Evolutionary conservation across 1,140 invertebrate species (phyloP).

Genomic region (Hydropsyche tenuis): DNA sequence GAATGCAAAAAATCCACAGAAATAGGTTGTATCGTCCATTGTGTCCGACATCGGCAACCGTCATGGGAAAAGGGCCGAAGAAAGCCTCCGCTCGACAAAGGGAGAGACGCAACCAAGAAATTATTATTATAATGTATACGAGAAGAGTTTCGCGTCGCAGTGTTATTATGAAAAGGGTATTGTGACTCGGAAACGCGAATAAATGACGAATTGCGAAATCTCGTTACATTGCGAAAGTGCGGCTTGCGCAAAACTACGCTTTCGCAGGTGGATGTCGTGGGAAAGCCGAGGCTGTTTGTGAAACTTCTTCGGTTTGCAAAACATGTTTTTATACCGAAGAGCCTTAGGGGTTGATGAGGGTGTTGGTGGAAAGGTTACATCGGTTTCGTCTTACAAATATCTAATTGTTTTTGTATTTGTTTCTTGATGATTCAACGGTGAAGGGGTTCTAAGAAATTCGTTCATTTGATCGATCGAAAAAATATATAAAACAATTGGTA

Average conservation of each 20-base stretch:
- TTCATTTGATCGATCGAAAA: too few species aligned
- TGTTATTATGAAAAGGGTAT: conserved; percentile 10
- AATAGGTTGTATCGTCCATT: not conserved
- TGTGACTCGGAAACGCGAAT: not conserved
- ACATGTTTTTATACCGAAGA: conserved; percentile 6
- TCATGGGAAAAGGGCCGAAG: conserved; percentile 15
- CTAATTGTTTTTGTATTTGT: too few species aligned
- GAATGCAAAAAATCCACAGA: not conserved
- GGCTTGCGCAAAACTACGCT: conserved; percentile 11
- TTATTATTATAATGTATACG: too few species aligned
- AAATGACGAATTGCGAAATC: not conserved
- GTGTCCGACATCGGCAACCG: not conserved
- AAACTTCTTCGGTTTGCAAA: conserved; percentile 11
- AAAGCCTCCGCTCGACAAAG: not conserved
- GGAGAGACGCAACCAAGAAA: not conserved
- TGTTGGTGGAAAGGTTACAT: too few species aligned
- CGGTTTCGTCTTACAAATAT: too few species aligned
- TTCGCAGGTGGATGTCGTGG: conserved; percentile 14
- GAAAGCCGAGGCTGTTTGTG: not conserved
- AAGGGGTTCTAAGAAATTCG: too few species aligned
- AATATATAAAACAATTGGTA: too few species aligned
- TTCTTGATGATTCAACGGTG: too few species aligned
- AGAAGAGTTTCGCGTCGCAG: too few species aligned
- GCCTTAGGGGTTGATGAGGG: not conserved
- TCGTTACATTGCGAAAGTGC: conserved; percentile 9